Percentiles rank a stretch among this genome's conserved stretches.
Conservation (phyloP, 1,140 invertebrate genomes). For the Drosophila obscura region DNA sequence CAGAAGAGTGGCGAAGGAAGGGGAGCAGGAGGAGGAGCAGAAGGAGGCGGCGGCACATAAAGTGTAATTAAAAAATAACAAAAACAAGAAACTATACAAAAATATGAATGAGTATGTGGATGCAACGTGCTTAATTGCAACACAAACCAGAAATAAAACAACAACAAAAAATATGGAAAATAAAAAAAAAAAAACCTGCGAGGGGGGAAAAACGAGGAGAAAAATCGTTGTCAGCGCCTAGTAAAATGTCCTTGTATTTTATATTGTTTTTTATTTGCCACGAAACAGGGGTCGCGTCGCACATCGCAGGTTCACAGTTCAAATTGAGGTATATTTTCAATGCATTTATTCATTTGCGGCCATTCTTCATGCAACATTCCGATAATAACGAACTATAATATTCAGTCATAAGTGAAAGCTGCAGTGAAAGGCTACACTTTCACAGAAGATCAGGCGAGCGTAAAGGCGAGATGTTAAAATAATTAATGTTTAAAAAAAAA, state of each 20-base stretch:
- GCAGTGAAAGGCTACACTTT: slow-evolving; percentile 14
- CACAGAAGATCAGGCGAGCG: slow-evolving; percentile 6
- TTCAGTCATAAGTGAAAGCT: neutral
- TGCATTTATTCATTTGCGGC: slow-evolving; percentile 42
- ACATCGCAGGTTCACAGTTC: slow-evolving; percentile 20
- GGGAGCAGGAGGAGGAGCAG: slow-evolving; percentile 9
- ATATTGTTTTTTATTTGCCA: slow-evolving; percentile 52
- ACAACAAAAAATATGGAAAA: slow-evolving; percentile 36
- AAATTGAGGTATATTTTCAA: slow-evolving; percentile 51
- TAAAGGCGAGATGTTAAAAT: slow-evolving; percentile 13
- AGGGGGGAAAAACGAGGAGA: slow-evolving; percentile 12
- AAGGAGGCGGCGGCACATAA: slow-evolving; percentile 21
- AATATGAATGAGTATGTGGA: slow-evolving; percentile 18
- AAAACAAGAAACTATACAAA: slow-evolving; percentile 27
- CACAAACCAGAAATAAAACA: slow-evolving; percentile 15
- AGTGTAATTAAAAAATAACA: slow-evolving; percentile 79
- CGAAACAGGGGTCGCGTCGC: slow-evolving; percentile 30
- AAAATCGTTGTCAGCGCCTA: slow-evolving; percentile 42
- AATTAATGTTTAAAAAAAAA: slow-evolving; percentile 16
- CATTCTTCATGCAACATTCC: slow-evolving; percentile 45
- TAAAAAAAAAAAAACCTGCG: slow-evolving; percentile 26
- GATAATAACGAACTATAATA: slow-evolving; percentile 53
- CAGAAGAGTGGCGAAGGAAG: slow-evolving; percentile 17
- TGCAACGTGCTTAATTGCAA: slow-evolving; percentile 27
- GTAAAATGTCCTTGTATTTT: slow-evolving; percentile 60